Base-by-base conservation (phyloP, 2,113 vertebrate genomes). In the Platycercus adscitus region DNA sequence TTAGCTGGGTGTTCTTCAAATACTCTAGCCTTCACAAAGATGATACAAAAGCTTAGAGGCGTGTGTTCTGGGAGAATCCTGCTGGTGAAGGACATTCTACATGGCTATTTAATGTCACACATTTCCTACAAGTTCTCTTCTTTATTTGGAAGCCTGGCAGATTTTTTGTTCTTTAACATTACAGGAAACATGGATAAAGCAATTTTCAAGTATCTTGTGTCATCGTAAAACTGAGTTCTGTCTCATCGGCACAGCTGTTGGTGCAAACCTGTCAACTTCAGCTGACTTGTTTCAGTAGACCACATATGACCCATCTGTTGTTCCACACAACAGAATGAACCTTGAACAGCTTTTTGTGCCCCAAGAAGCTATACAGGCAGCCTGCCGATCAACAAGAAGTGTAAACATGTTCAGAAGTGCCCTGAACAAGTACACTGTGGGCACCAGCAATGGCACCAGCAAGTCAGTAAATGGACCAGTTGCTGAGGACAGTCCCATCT, bases 141-240 rank as follows among this genome's bases (percentile, higher is more conserved):
- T 41, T 53, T 24, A 24, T 91, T 60, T 77, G 26, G 73, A 89
- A 78, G 23, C 31, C 31, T 71, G 28, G 31, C 19, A 89, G 60
- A 69, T 53, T 17, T 46, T 3, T 5, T 55, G 10, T 16, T 37
- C 37, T 63, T 44, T 23, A 43, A 46, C 0, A 0, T 55, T 52
- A 68, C 63, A 65, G 63, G 64, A 80, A 71, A 85, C 6, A 11
- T 0, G 8, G 31, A 65, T 35, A 44, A 76, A 25, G 21, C 5
- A 7, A 76, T 56, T 72, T 61, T 41, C 46, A 84, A 39, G 4
- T 35, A 31, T 13, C 29, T 37, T 18, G 10, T 13, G 18, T 20
- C 31, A 21, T 6, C 25, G 35, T 17, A 11, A 8, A 47, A 56
- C 17, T 11, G 43, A 61, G 20, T 23, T 61, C 13, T 33, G 28